Conservation (phyloP, 2,888 invertebrate genomes). For the Timandra comae region DNA sequence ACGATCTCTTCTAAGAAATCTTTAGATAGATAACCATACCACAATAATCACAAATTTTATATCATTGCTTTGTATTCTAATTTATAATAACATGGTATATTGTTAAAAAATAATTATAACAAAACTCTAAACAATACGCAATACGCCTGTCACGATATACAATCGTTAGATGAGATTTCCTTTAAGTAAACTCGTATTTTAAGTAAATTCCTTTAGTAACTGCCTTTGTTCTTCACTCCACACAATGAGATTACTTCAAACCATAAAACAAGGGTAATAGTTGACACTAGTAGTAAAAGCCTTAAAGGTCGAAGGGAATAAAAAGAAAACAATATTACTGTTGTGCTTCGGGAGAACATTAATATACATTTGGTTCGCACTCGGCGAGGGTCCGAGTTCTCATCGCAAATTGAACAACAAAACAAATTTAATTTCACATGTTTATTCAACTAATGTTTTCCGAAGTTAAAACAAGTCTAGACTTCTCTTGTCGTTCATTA, state of each 20-base stretch:
- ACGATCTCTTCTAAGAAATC: no score
- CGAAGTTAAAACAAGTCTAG: constrained; percentile 22
- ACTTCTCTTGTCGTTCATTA: constrained; percentile 13
- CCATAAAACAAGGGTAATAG: constrained; percentile 59
- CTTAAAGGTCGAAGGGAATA: constrained; percentile 52
- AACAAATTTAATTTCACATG: constrained; percentile 50
- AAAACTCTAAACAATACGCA: constrained; percentile 21
- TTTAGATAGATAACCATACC: no score
- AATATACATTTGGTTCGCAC: constrained; percentile 64
- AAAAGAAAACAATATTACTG: constrained; percentile 69
- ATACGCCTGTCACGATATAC: constrained; percentile 28
- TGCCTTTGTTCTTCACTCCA: constrained; percentile 33
- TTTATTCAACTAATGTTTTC: constrained; percentile 14
- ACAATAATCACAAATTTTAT: no score
- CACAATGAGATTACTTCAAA: constrained; percentile 50
- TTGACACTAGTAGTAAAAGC: constrained; percentile 65
- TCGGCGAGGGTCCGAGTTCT: constrained; percentile 49
- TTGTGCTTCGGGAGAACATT: constrained; percentile 61
- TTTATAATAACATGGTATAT: constrained; percentile 9
- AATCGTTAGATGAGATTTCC: constrained; percentile 29
- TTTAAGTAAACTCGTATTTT: constrained; percentile 28
- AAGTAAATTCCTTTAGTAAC: constrained; percentile 27
- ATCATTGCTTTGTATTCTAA: no score
- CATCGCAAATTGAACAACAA: constrained; percentile 59
- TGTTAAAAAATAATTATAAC: constrained; percentile 27